These are phyloP conservation scores for Pteria penguin DNA, from an alignment of 2,888 invertebrate species.

Conservation along the genomic window DNA sequence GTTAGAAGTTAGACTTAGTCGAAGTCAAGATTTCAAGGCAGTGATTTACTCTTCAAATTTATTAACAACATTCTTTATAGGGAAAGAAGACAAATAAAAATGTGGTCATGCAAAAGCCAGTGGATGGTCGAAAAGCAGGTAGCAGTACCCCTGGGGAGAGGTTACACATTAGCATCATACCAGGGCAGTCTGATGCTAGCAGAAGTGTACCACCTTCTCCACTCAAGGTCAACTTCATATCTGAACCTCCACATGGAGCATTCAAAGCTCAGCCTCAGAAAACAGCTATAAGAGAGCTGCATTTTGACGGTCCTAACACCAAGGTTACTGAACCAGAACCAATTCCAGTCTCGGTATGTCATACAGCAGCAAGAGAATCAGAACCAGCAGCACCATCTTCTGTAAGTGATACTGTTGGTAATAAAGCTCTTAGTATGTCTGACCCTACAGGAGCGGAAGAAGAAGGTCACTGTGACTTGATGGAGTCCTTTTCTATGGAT, in stretches of 20 bases:
- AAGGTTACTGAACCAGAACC: not conserved
- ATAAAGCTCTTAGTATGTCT: not conserved
- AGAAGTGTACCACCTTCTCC: conserved; percentile 70
- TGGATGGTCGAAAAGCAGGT: not conserved
- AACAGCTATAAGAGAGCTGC: conserved; percentile 55
- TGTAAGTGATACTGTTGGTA: not conserved
- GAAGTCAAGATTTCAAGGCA: too few species aligned
- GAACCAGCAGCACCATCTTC: not conserved
- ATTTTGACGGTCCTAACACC: conserved; percentile 37
- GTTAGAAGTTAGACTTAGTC: too few species aligned
- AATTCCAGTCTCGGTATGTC: not conserved
- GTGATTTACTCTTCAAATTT: too few species aligned
- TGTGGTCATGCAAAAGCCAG: not conserved
- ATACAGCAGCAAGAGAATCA: not conserved
- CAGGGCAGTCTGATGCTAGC: not conserved
- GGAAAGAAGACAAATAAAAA: not conserved
- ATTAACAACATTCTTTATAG: too few species aligned
- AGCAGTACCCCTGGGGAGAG: not conserved
- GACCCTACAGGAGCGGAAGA: not conserved
- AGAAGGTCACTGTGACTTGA: conserved; percentile 24
- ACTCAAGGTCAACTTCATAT: conserved; percentile 69
- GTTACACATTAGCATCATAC: conserved; percentile 51
- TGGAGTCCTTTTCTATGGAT: conserved; percentile 41
- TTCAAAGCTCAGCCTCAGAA: conserved; percentile 59
- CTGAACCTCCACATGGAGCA: conserved; percentile 65